Conservation (phyloP, 1,140 invertebrate genomes). For the Nilaparvata lugens region DNA sequence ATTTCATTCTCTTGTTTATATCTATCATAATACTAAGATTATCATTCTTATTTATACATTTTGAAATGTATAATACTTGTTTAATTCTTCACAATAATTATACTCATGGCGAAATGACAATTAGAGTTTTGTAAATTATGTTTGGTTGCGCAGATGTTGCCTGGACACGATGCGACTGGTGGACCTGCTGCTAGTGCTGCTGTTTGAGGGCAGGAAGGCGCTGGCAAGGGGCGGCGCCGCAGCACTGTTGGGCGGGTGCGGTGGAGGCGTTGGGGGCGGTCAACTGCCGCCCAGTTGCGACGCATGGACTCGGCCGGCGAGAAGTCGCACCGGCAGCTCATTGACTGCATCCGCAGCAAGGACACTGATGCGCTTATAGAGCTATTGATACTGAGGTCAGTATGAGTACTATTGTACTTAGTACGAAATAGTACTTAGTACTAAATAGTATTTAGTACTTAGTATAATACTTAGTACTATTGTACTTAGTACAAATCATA, state of each 20-base stretch:
- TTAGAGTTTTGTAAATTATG: no score
- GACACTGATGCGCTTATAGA: constrained; percentile 96
- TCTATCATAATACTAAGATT: no score
- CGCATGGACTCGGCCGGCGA: constrained; percentile 79
- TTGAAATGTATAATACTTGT: no score
- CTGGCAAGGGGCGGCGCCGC: constrained; percentile 49
- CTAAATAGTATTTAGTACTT: no score
- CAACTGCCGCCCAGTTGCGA: constrained; percentile 58
- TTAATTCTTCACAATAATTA: no score
- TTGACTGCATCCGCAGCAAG: constrained; percentile 96
- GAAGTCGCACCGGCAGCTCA: constrained; percentile 91
- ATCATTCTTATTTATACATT: no score
- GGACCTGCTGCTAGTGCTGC: constrained; percentile 83
- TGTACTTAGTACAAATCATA: no score
- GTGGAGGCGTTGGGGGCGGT: constrained; percentile 33
- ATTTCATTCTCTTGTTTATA: no score
- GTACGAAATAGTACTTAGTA: no score
- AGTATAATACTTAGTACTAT: no score
- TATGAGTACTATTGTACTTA: no score
- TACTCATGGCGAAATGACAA: no score
- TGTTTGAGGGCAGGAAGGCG: constrained; percentile 93
- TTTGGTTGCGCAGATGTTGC: constrained; percentile 60
- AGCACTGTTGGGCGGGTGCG: not conserved
- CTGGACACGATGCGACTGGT: constrained; percentile 95
- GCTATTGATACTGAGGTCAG: constrained; percentile 81